These are phyloP conservation scores for Stramonita haemastoma DNA, from an alignment of 2,888 invertebrate species.

Conservation along the genomic window DNA sequence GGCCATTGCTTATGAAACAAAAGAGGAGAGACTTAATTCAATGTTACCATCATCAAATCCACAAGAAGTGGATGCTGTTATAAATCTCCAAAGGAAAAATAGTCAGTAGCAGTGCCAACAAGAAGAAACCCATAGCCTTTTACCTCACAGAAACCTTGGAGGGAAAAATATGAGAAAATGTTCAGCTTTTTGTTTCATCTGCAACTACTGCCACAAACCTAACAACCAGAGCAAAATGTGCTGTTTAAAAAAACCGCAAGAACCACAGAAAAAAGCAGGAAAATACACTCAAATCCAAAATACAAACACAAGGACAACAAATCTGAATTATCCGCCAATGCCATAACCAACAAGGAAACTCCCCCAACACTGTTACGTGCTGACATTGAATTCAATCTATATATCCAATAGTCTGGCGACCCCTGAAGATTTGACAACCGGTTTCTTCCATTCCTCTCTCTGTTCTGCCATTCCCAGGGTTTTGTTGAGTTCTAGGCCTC, in stretches of 20 bases:
- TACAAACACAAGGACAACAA: neutral
- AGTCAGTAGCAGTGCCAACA: neutral
- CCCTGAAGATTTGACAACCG: too few species aligned
- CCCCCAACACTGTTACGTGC: neutral
- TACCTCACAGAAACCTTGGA: constrained; percentile 12
- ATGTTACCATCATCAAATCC: neutral
- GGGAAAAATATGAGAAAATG: neutral
- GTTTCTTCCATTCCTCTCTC: too few species aligned
- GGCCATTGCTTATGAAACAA: neutral
- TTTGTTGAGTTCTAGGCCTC: too few species aligned
- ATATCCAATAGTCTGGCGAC: too few species aligned
- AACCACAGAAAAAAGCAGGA: neutral
- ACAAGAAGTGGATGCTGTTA: neutral
- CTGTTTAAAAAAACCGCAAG: neutral
- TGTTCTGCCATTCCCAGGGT: too few species aligned
- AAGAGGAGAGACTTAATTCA: neutral
- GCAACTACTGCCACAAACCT: constrained; percentile 6
- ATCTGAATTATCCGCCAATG: too few species aligned
- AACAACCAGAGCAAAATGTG: constrained; percentile 1
- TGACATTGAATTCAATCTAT: neutral
- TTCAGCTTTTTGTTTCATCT: neutral
- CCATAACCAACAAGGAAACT: neutral
- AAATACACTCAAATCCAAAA: neutral
- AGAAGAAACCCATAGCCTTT: neutral
- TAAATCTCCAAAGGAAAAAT: neutral